Evolutionary conservation across 2,113 vertebrate genomes (phyloP).

Genomic region (Prionailurus viverrinus): DNA sequence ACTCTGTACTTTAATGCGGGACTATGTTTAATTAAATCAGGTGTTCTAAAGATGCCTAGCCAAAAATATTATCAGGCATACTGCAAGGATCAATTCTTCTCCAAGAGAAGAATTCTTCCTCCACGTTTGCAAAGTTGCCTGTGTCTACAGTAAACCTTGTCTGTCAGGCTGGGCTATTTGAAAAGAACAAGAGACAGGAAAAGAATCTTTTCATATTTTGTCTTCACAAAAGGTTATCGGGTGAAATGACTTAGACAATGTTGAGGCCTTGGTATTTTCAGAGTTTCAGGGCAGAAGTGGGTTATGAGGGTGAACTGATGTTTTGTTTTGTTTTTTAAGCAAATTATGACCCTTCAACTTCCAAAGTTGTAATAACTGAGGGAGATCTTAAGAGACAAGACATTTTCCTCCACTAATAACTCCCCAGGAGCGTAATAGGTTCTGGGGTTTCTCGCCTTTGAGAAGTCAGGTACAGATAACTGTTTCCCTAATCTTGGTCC

Average conservation of each 20-base stretch:
- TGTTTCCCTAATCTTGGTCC: neutral
- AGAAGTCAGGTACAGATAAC: constrained; percentile 34
- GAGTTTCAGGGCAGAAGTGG: neutral
- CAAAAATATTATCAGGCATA: constrained; percentile 50
- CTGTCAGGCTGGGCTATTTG: neutral
- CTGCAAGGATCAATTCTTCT: constrained; percentile 53
- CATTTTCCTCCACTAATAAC: neutral
- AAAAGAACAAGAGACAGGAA: constrained; percentile 54
- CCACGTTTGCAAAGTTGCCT: constrained; percentile 4
- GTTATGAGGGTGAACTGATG: neutral
- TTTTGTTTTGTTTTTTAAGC: constrained; percentile 41
- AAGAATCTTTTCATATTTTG: constrained; percentile 21
- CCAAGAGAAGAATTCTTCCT: constrained; percentile 41
- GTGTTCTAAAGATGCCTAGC: constrained; percentile 60
- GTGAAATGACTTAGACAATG: constrained; percentile 43
- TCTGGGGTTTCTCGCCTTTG: neutral
- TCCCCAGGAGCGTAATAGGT: neutral
- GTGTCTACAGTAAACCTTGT: constrained; percentile 11
- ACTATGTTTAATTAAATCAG: constrained; percentile 71
- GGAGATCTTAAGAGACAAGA: neutral
- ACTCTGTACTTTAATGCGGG: constrained; percentile 61
- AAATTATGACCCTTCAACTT: neutral
- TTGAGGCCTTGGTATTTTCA: neutral
- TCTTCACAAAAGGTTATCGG: constrained; percentile 29
- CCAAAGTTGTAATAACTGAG: neutral